Evolutionary conservation across 1,140 invertebrate genomes (phyloP), one percentile per base, ranked within the genome.

Genomic region (Chironomus tepperi): DNA sequence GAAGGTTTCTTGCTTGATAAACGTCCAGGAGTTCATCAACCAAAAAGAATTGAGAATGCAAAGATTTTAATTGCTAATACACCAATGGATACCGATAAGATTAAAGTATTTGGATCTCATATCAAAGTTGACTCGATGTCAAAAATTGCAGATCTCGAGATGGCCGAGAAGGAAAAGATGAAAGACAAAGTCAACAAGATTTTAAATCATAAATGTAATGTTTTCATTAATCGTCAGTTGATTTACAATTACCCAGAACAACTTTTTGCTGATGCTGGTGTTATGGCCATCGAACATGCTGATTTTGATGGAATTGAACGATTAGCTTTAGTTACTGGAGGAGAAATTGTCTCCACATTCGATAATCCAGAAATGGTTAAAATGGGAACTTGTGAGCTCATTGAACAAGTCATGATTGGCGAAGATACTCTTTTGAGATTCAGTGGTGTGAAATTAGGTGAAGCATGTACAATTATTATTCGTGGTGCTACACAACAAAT

Each of bases 161-260:
- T 93, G 34, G 97, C 98, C 19, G 98, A 99, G 80, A 99, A 99
- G 82, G 95, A 99, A 80, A 99, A 99, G 81, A 99, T 99, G 98
- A 98, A 98, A 82, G 94, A 98, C 77, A 99, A 99, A 88, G 96
- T 99, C 0, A 91, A 96, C 76, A 98, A 97, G 83, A 99, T 99
- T 76, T 80, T 99, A 7, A 91, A 91, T 77, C 97, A 99, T 83
- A 93, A 95, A 75, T 95, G 93, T 83, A 99, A 98, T 85, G 98
- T 99, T 0, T 99, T 99, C 79, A 98, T 99, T 79, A 99, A 99
- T 84, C 91, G 92, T 78, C 98, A 99, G 85, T 84, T 99, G 73
- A 99, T 99, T 81, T 99, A 99, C 85, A 99, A 99, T 83, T 99
- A 99, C 82, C 98, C 98, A 1, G 98, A 99, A 83, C 98, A 99